phyloP scores from a whole-genome alignment of 2,113 vertebrate genomes.

The Xenus cinereus region DNA sequence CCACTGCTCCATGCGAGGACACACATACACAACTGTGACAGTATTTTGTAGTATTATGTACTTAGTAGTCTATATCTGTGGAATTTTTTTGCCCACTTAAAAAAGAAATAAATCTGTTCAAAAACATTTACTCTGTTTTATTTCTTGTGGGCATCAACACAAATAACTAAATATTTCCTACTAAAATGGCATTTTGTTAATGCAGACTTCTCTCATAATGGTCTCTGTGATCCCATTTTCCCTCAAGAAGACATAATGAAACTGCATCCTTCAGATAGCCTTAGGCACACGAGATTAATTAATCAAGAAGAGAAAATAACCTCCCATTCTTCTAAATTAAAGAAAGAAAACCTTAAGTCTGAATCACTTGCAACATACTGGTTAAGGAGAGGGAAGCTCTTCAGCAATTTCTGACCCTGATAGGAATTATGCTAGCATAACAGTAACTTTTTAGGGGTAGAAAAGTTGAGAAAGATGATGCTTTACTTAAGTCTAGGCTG shows the following conservation, averaged over 20 bases:
- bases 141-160: neutral
- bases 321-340: neutral
- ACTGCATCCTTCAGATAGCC: neutral
- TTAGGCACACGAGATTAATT: neutral
- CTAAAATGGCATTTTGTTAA: neutral
- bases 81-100: neutral
- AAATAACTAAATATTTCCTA: neutral
- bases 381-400: neutral
- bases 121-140: neutral
- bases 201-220: neutral
- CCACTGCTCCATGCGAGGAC: neutral
- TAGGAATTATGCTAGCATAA: neutral
- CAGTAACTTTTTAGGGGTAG: neutral
- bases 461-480: neutral
- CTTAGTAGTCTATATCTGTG: neutral
- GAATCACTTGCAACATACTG: neutral
- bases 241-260: neutral
- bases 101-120: neutral
- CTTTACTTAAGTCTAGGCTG: neutral
- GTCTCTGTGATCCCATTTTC: neutral
- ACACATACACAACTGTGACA: neutral
- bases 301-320: neutral
- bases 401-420: neutral
- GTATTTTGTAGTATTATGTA: too few species aligned
- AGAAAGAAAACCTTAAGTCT: neutral